A percentile compares a stretch with the other conserved stretches of the same genome.
Evolutionary conservation across 2,113 vertebrate species (phyloP).

Genomic region (Centropus bengalensis): DNA sequence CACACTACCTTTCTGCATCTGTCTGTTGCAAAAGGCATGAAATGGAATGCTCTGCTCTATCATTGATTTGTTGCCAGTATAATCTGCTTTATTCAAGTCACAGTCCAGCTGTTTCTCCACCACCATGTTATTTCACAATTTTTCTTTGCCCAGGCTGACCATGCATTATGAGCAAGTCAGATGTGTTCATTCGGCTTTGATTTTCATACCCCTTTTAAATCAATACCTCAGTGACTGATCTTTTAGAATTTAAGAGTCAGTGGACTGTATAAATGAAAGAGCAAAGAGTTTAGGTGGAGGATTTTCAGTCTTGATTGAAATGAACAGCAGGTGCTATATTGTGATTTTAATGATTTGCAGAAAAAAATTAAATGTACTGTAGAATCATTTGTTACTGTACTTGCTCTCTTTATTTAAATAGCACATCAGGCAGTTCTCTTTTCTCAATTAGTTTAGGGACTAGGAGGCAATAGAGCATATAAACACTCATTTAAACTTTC

Average conservation of each 20-base stretch:
- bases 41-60: slow-evolving; percentile 44
- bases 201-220: slow-evolving; percentile 70
- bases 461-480: not conserved
- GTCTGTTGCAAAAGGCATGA: slow-evolving; percentile 65
- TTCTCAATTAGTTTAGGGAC: not conserved
- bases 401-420: slow-evolving; percentile 36
- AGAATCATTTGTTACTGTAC: not conserved
- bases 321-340: slow-evolving; percentile 20
- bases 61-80: slow-evolving; percentile 71
- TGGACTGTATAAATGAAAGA: slow-evolving; percentile 37
- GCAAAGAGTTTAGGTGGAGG: slow-evolving; percentile 10
- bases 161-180: slow-evolving; percentile 71
- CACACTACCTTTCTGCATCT: slow-evolving; percentile 57
- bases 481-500: not conserved
- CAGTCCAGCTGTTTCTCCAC: slow-evolving; percentile 64
- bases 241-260: slow-evolving; percentile 56
- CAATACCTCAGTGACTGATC: slow-evolving; percentile 67
- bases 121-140: slow-evolving; percentile 66
- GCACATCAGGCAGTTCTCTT: not conserved
- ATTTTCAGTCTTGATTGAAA: slow-evolving; percentile 49
- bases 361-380: not conserved
- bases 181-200: slow-evolving; percentile 68
- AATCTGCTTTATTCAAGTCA: slow-evolving; percentile 75
- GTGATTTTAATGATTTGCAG: slow-evolving; percentile 18
- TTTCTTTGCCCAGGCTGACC: slow-evolving; percentile 67